A percentile compares a stretch with the other conserved stretches of the same genome.
phyloP scores from a whole-genome alignment of 2,888 invertebrate species.

The Dichetophora obliterata region DNA sequence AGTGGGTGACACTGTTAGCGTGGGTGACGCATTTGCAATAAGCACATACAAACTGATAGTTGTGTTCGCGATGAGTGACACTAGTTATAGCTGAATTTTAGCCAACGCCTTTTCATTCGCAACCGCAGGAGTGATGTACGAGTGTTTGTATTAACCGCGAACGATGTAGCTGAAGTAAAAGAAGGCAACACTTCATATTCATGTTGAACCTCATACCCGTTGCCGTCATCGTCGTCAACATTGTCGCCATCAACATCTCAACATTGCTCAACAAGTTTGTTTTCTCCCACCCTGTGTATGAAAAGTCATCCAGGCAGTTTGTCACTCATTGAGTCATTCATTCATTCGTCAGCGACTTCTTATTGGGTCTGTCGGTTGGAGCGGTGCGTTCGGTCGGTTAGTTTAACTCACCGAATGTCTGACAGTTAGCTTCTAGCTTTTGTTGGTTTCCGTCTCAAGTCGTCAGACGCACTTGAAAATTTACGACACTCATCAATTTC shows the following conservation, averaged over 20 bases:
- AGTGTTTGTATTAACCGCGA: not conserved
- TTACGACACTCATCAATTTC: constrained; percentile 27
- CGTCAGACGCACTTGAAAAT: constrained; percentile 19
- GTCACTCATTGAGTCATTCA: not conserved
- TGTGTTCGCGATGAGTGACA: not conserved
- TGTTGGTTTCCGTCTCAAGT: not conserved
- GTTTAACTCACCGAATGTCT: not conserved
- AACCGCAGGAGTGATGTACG: not conserved
- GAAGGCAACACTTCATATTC: constrained; percentile 20
- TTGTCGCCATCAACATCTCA: not conserved
- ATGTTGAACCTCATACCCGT: not conserved
- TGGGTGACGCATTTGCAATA: not conserved
- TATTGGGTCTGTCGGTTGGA: not conserved
- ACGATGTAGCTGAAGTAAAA: not conserved
- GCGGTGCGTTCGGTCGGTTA: too few relatives aligned
- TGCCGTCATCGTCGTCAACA: not conserved
- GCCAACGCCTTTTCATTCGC: not conserved
- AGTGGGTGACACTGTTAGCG: not conserved
- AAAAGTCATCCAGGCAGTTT: not conserved
- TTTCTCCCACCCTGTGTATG: not conserved
- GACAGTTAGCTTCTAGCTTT: not conserved
- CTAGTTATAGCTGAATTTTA: not conserved
- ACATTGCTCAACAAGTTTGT: not conserved
- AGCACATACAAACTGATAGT: not conserved
- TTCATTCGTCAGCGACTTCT: not conserved